Base-by-base conservation (phyloP, 2,888 invertebrate species). In the Crioceris asparagi region DNA sequence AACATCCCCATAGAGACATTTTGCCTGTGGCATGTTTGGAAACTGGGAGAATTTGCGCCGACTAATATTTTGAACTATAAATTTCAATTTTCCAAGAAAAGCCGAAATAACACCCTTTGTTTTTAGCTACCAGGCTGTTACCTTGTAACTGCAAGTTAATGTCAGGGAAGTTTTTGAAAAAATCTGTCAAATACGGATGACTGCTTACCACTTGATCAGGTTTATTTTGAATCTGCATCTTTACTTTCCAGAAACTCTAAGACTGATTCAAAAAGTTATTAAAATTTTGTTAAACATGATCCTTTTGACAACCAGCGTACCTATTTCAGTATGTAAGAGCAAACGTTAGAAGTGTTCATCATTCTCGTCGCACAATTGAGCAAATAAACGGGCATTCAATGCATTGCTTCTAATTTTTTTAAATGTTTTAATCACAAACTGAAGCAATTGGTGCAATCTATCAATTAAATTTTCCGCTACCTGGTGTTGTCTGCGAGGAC, bases 311-410 rank as follows among this genome's bases (percentile, higher is more conserved):
- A 41, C 49, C 42, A 39, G 33, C 34, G 41, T 48, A 40, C 45
- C 40, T 41, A 45, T 39, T 43, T 47, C 44, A 40, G 48, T 47
- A 27, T 51, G 45, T 41, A 45, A 35, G 19, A 44, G 43, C 30
- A 48, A 46, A 39, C 29, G 43, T 38, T 45, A 37, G 38, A 47
- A 52, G 38, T 50, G 12, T 37, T 51, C 47, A 38, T 51, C 46
- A 45, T 49, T 48, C 50, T 53, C 48, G 33, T 50, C 47, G 40
- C 51, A 51, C 42, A 54, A 46, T 36, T 49, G 47, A 17, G 43
- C 45, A 51, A 51, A 52, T 49, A 53, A 49, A 18, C 43, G 21
- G 17, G 41, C 47, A 45, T 40, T 46, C 10, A 21, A 21, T 10
- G 21, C 21, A 10, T 21, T 50, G 30, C 21, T 21, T 21, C 21